Percentiles rank a stretch among this genome's conserved stretches.
These are phyloP conservation scores for Heliothis peltigera DNA, from an alignment of 2,888 invertebrate genomes.

Conservation along the genomic window DNA sequence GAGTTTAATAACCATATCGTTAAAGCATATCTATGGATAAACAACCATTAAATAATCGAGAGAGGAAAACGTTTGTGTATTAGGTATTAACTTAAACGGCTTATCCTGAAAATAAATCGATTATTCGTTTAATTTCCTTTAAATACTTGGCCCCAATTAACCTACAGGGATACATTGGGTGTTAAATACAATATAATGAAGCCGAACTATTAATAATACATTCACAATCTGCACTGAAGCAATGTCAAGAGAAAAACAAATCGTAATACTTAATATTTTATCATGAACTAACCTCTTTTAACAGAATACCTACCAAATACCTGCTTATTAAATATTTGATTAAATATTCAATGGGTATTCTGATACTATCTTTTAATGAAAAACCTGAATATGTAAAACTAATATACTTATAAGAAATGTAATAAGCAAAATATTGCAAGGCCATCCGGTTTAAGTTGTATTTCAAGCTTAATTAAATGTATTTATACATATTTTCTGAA, in stretches of 20 bases:
- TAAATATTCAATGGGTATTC: slow-evolving; percentile 20
- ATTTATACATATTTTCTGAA: background rate
- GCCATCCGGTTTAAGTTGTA: slow-evolving; percentile 1
- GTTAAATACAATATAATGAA: slow-evolving; percentile 19
- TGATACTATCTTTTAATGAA: slow-evolving; percentile 33
- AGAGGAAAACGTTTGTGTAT: slow-evolving; percentile 44
- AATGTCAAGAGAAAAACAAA: background rate
- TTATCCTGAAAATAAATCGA: slow-evolving; percentile 34
- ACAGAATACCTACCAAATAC: slow-evolving; percentile 6
- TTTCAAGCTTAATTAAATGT: slow-evolving; percentile 1
- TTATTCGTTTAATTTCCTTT: slow-evolving; percentile 42
- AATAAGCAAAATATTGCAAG: slow-evolving; percentile 1
- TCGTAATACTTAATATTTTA: no score
- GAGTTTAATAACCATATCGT: slow-evolving; percentile 2
- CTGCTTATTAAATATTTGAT: slow-evolving; percentile 3
- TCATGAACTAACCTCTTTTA: slow-evolving; percentile 6
- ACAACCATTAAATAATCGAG: slow-evolving; percentile 19
- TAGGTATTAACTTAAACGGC: slow-evolving; percentile 35
- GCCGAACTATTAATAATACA: background rate
- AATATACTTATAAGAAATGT: background rate
- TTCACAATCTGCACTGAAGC: slow-evolving; percentile 1
- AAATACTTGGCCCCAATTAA: slow-evolving; percentile 35
- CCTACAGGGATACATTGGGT: slow-evolving; percentile 19
- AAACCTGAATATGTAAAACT: slow-evolving; percentile 10
- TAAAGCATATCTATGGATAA: slow-evolving; percentile 12